phyloP scores from a whole-genome alignment of 53 echinoderm and acorn worm genomes.

The Mesocentrotus franciscanus region DNA sequence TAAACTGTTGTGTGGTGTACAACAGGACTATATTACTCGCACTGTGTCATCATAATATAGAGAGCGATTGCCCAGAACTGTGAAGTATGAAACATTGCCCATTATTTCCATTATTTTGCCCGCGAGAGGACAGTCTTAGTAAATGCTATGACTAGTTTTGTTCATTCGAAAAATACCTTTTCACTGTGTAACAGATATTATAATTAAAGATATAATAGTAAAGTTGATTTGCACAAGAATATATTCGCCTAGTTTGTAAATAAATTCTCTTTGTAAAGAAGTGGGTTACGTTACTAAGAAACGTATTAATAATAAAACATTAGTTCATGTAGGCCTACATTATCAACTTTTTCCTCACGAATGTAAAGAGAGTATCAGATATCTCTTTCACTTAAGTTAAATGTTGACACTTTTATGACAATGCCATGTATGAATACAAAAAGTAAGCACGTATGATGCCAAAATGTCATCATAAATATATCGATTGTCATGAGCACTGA shows the following conservation, averaged over 20 bases:
- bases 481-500: background rate
- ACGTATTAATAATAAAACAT: too few relatives aligned
- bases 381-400: background rate
- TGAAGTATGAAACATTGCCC: background rate
- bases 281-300: too few relatives aligned
- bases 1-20: background rate
- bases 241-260: too few relatives aligned
- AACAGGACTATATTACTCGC: background rate
- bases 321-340: too few relatives aligned
- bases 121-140: background rate
- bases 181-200: background rate
- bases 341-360: too few relatives aligned
- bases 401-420: constrained; percentile 21
- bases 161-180: too few relatives aligned
- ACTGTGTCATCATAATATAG: too few relatives aligned
- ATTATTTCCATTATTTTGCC: background rate
- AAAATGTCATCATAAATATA: constrained; percentile 50
- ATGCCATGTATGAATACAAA: background rate
- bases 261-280: too few relatives aligned
- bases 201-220: background rate
- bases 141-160: background rate
- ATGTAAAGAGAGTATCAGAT: background rate
- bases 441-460: background rate
- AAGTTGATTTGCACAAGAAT: background rate
- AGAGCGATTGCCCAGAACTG: too few relatives aligned